Base-by-base conservation (phyloP, 2,888 invertebrate genomes). In the Troides helena region DNA sequence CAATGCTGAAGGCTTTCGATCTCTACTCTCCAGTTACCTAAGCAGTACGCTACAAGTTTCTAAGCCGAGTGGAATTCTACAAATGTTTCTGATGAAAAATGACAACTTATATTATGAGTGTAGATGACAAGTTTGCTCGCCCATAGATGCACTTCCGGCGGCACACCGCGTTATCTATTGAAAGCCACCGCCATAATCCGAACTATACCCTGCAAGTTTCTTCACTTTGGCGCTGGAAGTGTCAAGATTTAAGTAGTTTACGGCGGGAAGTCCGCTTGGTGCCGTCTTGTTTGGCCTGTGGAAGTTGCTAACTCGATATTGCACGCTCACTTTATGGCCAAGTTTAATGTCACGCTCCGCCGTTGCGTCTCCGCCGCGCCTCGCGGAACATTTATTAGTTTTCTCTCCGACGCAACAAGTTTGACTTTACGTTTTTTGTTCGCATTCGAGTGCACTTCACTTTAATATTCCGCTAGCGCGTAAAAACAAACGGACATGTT, bases 161-260 rank as follows among this genome's bases (percentile, higher is more conserved):
- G 6, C 21, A 57, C 21, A 21, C 50, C 60, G 18, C 78, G 80
- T 81, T 79, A 76, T 76, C 75, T 76, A 75, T 73, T 71, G 73
- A 74, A 72, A 76, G 74, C 74, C 69, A 72, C 69, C 76, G 74
- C 74, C 75, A 74, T 81, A 80, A 83, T 81, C 72, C 68, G 62
- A 65, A 68, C 71, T 68, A 71, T 68, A 74, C 71, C 69, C 72
- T 66, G 73, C 72, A 80, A 82, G 81, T 83, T 81, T 78, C 74
- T 74, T 75, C 76, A 74, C 75, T 59, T 64, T 62, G 76, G 78
- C 76, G 74, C 74, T 73, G 77, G 78, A 79, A 81, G 84, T 84
- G 84, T 85, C 86, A 86, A 89, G 88, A 87, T 89, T 88, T 90
- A 90, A 92, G 90, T 90, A 89, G 90, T 91, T 90, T 89, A 86